Conservation (phyloP, 1,140 invertebrate species). For the Hylaeus anthracinus region DNA sequence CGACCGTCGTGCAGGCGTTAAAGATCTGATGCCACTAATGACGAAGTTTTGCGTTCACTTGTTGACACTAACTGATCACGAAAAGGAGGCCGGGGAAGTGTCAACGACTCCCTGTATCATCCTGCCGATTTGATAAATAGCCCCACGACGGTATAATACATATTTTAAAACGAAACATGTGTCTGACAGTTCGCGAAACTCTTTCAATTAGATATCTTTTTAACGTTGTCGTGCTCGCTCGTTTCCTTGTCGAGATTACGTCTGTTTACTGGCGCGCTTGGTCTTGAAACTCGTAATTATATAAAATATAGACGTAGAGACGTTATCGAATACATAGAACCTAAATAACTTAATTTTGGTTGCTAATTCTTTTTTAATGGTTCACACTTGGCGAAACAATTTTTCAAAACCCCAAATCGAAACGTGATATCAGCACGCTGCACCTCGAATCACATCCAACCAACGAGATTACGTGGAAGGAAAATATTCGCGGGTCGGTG, state of each 20-base stretch:
- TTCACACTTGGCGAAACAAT: no score
- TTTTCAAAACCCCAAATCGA: no score
- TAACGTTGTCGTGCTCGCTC: background rate
- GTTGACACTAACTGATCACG: constrained; percentile 66
- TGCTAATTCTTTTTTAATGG: no score
- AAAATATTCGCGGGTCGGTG: background rate
- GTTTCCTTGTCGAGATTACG: background rate
- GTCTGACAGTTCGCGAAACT: constrained; percentile 1
- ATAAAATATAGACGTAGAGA: no score
- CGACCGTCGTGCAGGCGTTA: constrained; percentile 69
- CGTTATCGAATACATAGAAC: no score
- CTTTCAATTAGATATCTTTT: constrained; percentile 6
- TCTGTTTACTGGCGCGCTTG: no score
- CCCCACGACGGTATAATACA: constrained; percentile 26
- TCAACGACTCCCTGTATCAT: constrained; percentile 55
- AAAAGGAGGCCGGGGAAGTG: constrained; percentile 58
- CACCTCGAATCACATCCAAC: background rate
- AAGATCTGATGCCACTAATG: constrained; percentile 68
- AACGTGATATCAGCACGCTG: no score
- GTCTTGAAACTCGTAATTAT: background rate
- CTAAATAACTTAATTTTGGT: no score
- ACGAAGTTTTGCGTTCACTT: constrained; percentile 56
- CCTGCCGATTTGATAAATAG: constrained; percentile 60
- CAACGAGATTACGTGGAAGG: background rate
- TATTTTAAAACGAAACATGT: background rate